These are phyloP conservation scores for Blennius ocellaris DNA, from an alignment of 2,113 vertebrate species.

Conservation along the genomic window DNA sequence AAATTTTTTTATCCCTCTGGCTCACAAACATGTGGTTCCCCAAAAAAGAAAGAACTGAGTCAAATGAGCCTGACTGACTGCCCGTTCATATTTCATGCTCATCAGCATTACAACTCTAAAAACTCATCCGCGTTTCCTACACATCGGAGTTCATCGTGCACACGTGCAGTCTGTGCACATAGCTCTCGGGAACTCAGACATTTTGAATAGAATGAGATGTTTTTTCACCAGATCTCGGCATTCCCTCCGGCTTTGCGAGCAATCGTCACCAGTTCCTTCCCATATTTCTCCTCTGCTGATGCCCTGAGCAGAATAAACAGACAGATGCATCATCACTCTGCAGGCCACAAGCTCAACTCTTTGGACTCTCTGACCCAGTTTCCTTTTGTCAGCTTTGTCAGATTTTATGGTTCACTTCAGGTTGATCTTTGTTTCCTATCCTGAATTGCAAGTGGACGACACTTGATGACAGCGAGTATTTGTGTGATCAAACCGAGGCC, in stretches of 20 bases:
- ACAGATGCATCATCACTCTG: not conserved
- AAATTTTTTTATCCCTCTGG: not conserved
- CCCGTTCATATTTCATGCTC: not conserved
- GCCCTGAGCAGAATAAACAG: constrained; percentile 81
- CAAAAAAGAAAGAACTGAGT: constrained; percentile 17
- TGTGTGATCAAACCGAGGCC: too few species aligned
- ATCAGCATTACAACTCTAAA: not conserved
- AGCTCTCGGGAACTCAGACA: not conserved
- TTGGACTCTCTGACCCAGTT: too few species aligned
- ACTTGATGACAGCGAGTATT: too few species aligned
- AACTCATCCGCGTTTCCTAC: not conserved
- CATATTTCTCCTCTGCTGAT: constrained; percentile 92
- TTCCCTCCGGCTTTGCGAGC: constrained; percentile 91
- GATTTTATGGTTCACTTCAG: not conserved
- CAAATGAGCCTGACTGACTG: not conserved
- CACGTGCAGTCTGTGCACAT: not conserved
- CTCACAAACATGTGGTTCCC: not conserved
- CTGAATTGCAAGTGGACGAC: too few species aligned
- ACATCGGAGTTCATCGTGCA: not conserved
- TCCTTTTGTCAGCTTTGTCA: not conserved
- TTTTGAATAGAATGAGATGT: not conserved
- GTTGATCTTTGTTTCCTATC: too few species aligned
- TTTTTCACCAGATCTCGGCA: constrained; percentile 89
- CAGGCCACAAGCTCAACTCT: too few species aligned
- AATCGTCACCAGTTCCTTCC: constrained; percentile 92